Evolutionary conservation across 1,140 invertebrate genomes (phyloP), one percentile per base, ranked within the genome.

Genomic region (Sinonovacula constricta): DNA sequence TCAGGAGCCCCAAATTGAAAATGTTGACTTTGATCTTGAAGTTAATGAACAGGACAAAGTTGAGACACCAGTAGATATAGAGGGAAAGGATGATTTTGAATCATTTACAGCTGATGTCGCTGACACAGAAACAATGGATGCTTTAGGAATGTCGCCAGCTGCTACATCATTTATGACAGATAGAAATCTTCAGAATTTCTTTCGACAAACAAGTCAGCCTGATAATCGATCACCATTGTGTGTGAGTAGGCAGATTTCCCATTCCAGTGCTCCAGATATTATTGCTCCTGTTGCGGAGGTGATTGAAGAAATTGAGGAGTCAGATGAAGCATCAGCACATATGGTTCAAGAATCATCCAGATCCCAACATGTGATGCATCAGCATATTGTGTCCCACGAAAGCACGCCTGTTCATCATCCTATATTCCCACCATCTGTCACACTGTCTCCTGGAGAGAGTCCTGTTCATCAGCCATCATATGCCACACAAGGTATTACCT

Each of bases 31-130:
- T 70, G 75, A 78, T 18, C 54, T 78, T 53, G 56, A 26, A 15
- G n/a, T 70, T 10, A 66, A 78, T 63, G n/a, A n/a, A 15, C 56
- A 33, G 36, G 71, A 76, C 14, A 22, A 56, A 30, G 67, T 70
- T 34, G 51, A 68, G 59, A 69, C 65, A 15, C 71, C 75, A 62
- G 66, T 75, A 28, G 71, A 76, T 4, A 81, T 87, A 18, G 86
- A 88, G 63, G 84, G 82, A 54, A 83, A 86, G 30, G 85, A 87
- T 51, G 82, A 86, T 59, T 87, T 89, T 87, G 88, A 88, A 83
- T 87, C 86, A 3, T 87, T 89, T 59, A 87, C 86, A 24, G 85
- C 87, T 18, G 85, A 87, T 59, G 79, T 72, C 66, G 80, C 75
- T 22, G 79, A 82, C 39, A 65, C 75, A 33, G 81, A 78, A 28